Conservation (phyloP, 2,888 invertebrate genomes). For the Cephus pulcher region DNA sequence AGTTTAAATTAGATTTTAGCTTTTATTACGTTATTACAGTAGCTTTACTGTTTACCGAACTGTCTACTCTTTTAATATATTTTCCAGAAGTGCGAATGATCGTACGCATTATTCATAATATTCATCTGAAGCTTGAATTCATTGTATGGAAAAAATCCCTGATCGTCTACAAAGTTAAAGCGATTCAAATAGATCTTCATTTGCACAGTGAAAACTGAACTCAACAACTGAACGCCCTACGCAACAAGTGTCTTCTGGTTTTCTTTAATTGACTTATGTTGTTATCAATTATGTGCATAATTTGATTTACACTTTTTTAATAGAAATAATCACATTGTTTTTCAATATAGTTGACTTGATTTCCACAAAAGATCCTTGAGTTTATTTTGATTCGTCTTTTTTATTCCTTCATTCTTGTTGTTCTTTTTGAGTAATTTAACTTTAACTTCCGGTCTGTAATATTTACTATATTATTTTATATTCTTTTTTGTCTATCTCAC, state of each 20-base stretch:
- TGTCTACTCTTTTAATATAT: not conserved
- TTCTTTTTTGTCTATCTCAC: not conserved
- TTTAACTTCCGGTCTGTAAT: no score
- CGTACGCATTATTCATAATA: not conserved
- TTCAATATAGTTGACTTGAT: no score
- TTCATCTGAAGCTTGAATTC: not conserved
- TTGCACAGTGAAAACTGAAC: not conserved
- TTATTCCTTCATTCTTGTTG: no score
- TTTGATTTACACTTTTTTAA: not conserved
- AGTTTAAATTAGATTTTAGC: no score
- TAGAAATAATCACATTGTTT: not conserved
- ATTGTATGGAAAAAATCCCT: not conserved
- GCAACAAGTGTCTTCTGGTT: not conserved
- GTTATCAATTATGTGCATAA: not conserved
- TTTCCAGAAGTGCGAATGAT: not conserved
- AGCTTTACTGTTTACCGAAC: not conserved
- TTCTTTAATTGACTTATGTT: not conserved
- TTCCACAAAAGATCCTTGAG: no score
- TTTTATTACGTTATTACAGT: not conserved
- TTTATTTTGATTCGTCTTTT: no score
- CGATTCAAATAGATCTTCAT: not conserved
- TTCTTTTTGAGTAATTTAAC: no score
- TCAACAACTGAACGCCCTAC: not conserved
- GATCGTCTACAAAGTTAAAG: not conserved
- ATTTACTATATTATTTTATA: no score